These are phyloP conservation scores for Copsychus sechellarum DNA, from an alignment of 2,113 vertebrate species.

Conservation along the genomic window DNA sequence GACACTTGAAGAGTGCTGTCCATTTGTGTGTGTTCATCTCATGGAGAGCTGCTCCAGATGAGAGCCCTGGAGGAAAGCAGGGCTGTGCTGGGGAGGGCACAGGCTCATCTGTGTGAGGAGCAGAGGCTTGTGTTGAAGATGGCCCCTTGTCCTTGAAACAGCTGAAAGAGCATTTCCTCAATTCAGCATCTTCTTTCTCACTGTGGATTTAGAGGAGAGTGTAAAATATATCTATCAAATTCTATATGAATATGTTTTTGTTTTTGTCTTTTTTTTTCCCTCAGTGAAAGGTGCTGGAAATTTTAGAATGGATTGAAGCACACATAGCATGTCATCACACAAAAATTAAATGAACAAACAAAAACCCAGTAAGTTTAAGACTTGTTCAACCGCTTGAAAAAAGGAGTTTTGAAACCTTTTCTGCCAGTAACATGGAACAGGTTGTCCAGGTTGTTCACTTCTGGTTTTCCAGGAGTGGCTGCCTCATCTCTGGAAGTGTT, in stretches of 20 bases:
- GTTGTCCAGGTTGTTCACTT: not conserved
- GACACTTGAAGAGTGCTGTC: not conserved
- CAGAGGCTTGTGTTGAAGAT: not conserved
- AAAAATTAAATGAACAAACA: not conserved
- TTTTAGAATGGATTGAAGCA: not conserved
- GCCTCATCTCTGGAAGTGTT: no score
- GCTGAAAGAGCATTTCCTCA: not conserved
- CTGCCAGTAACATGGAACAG: not conserved
- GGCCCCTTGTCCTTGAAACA: not conserved
- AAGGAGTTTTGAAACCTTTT: not conserved
- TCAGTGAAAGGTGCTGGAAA: not conserved
- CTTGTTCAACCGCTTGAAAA: not conserved
- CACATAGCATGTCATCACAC: not conserved
- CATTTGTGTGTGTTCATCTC: not conserved
- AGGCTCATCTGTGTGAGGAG: not conserved
- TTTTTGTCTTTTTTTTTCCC: not conserved
- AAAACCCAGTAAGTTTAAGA: not conserved
- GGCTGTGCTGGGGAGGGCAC: not conserved
- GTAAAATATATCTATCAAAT: not conserved
- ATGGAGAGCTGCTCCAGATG: not conserved
- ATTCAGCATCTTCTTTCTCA: not conserved
- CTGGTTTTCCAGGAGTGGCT: not conserved
- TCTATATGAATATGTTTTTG: fast-evolving
- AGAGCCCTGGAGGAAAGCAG: not conserved
- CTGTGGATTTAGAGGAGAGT: not conserved